These are phyloP conservation scores for Hipposideros larvatus DNA, from an alignment of 2,797 vertebrate species.

Conservation along the genomic window DNA sequence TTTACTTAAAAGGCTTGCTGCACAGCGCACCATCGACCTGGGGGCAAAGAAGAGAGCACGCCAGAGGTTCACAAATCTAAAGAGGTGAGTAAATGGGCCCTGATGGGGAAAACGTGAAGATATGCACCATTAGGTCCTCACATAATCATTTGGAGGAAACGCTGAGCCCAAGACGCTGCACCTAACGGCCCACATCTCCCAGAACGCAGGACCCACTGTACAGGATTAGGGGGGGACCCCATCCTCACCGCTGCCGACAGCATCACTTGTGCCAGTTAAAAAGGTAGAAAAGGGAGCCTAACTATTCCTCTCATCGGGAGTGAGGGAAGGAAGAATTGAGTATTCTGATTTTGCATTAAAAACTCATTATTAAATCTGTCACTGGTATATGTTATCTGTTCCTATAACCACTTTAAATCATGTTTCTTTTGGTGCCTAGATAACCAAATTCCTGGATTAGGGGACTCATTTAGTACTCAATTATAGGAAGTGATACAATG, in stretches of 20 bases:
- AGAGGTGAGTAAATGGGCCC: conserved; percentile 34
- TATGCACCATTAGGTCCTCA: background rate
- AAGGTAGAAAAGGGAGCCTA: background rate
- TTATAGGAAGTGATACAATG: conserved; percentile 42
- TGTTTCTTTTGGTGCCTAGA: background rate
- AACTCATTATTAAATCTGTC: background rate
- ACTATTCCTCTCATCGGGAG: background rate
- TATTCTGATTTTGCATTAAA: background rate
- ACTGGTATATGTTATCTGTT: background rate
- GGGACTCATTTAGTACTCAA: background rate
- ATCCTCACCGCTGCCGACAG: background rate
- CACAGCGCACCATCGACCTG: conserved; percentile 99
- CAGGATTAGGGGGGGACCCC: background rate
- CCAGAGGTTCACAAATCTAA: conserved; percentile 88
- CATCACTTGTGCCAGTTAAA: background rate
- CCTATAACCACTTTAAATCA: background rate
- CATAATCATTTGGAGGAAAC: background rate
- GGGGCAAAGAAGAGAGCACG: conserved; percentile 94
- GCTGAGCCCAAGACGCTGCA: background rate
- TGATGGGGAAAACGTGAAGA: conserved; percentile 44
- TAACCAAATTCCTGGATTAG: conserved; percentile 10
- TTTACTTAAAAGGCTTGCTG: conserved; percentile 99
- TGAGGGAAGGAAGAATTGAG: background rate
- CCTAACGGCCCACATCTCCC: background rate
- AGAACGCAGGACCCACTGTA: background rate